phyloP scores from a whole-genome alignment of 2,888 invertebrate genomes.

The Phragmatobia fuliginosa region DNA sequence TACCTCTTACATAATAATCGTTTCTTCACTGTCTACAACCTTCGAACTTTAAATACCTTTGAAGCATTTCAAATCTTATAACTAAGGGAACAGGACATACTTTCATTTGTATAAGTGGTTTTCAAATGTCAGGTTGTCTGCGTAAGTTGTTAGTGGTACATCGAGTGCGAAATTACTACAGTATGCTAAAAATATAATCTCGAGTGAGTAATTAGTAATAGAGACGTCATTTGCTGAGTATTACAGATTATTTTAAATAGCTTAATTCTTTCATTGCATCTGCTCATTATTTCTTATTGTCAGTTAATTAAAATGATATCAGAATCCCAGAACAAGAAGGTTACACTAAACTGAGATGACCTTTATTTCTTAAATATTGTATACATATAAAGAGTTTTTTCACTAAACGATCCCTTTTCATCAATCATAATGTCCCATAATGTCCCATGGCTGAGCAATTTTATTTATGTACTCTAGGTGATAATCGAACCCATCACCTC shows the following conservation, averaged over 20 bases:
- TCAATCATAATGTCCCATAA: too few relatives aligned
- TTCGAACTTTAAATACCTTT: conserved; percentile 39
- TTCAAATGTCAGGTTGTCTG: conserved; percentile 36
- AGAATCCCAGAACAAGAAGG: too few relatives aligned
- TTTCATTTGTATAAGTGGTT: conserved; percentile 17
- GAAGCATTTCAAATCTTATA: conserved; percentile 32
- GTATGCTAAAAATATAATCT: conserved; percentile 5
- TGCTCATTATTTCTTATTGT: background rate
- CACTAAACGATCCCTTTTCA: too few relatives aligned
- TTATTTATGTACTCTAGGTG: too few relatives aligned
- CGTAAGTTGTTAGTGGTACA: conserved; percentile 5
- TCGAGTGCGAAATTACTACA: background rate
- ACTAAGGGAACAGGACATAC: conserved; percentile 16
- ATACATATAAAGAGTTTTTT: too few relatives aligned
- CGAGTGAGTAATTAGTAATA: conserved; percentile 9
- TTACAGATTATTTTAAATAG: background rate
- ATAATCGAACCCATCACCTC: too few relatives aligned
- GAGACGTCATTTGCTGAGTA: background rate
- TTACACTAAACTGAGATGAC: too few relatives aligned
- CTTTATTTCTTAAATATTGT: too few relatives aligned
- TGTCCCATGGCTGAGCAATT: too few relatives aligned
- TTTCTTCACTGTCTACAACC: conserved; percentile 44
- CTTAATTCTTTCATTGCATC: background rate
- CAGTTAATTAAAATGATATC: too few relatives aligned
- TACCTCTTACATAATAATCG: conserved; percentile 42